phyloP scores from a whole-genome alignment of 2,888 invertebrate species.

The Habrosyne pyritoides region DNA sequence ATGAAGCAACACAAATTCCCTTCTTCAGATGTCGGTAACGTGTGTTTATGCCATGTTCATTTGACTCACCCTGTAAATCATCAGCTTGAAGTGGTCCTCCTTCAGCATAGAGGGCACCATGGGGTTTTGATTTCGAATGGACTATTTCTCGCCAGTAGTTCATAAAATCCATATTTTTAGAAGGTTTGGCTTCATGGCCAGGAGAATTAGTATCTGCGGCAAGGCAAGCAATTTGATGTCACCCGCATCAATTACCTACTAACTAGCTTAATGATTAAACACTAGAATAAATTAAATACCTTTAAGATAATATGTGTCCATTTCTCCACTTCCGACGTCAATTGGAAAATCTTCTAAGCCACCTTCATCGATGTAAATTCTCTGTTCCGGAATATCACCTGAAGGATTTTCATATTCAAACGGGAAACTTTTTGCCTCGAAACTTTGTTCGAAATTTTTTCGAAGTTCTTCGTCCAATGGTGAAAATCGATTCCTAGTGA shows the following conservation, averaged over 20 bases:
- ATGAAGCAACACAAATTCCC: constrained; percentile 64
- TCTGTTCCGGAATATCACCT: constrained; percentile 78
- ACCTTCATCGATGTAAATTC: constrained; percentile 83
- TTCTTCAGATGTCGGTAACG: constrained; percentile 42
- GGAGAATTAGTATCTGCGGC: constrained; percentile 36
- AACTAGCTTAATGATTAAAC: neutral
- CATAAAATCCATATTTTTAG: constrained; percentile 72
- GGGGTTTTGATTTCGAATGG: constrained; percentile 60
- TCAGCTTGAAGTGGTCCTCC: constrained; percentile 72
- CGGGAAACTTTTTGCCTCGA: constrained; percentile 74
- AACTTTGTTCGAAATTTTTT: constrained; percentile 76
- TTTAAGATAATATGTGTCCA: constrained; percentile 61
- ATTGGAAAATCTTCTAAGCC: constrained; percentile 67
- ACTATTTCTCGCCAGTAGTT: constrained; percentile 70
- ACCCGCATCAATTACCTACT: no score
- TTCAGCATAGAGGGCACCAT: constrained; percentile 68
- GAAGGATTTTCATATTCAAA: constrained; percentile 74
- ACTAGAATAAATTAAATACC: constrained; percentile 41
- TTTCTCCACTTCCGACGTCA: constrained; percentile 74
- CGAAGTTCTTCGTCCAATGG: constrained; percentile 73
- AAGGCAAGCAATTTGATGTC: neutral
- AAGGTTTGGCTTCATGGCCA: constrained; percentile 45
- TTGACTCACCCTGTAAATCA: constrained; percentile 65
- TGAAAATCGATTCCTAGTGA: constrained; percentile 66
- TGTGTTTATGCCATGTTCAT: constrained; percentile 7